Evolutionary conservation across 2,888 invertebrate genomes (phyloP).

Genomic region (Pyrrhosoma nymphula): DNA sequence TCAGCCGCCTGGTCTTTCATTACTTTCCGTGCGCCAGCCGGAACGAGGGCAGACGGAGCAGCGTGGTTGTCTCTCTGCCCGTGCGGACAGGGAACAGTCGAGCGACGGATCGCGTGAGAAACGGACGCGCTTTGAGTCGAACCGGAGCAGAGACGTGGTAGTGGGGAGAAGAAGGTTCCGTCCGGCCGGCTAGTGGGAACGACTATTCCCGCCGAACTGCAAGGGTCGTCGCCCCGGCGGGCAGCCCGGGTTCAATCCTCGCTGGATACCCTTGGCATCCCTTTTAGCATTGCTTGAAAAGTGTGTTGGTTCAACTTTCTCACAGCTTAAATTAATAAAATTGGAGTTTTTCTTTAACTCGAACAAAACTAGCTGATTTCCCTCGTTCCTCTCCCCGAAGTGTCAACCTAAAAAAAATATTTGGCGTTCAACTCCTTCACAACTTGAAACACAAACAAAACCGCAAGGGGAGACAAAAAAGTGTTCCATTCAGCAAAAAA

Average conservation of each 20-base stretch:
- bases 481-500: no score
- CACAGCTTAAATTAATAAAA: no score
- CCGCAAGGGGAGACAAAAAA: not conserved
- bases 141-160: not conserved
- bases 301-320: no score
- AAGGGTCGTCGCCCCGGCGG: not conserved
- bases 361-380: not conserved
- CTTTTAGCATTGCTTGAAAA: no score
- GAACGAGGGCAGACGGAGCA: conserved; percentile 48
- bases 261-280: no score
- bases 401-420: not conserved
- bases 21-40: conserved; percentile 32
- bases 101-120: conserved; percentile 50
- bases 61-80: not conserved
- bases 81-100: not conserved
- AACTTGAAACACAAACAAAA: not conserved
- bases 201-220: not conserved
- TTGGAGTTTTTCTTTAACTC: no score
- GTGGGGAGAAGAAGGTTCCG: not conserved
- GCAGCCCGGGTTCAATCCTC: no score
- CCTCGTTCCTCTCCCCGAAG: not conserved
- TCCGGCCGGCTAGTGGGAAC: not conserved
- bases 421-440: not conserved
- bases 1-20: conserved; percentile 2
- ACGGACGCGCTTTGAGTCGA: not conserved